These are phyloP conservation scores for Rhagoletis zephyria DNA, from an alignment of 1,140 invertebrate genomes.

Conservation along the genomic window DNA sequence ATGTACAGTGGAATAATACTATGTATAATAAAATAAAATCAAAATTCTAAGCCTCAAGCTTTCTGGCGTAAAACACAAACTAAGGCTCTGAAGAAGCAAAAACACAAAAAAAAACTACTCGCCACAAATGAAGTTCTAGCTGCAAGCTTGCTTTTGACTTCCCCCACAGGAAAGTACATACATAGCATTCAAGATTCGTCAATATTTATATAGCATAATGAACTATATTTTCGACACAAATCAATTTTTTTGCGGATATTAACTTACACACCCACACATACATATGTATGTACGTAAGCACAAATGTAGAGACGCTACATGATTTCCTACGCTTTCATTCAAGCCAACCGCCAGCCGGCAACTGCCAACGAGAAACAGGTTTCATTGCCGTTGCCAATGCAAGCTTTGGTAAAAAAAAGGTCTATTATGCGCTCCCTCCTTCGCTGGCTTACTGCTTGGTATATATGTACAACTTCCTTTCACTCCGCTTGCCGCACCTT, in stretches of 20 bases:
- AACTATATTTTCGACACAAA: not conserved
- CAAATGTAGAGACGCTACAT: not conserved
- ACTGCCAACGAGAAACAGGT: not conserved
- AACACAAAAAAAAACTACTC: not conserved
- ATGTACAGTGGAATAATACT: too few relatives aligned
- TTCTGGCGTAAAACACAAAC: too few relatives aligned
- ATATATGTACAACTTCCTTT: not conserved
- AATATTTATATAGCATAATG: not conserved
- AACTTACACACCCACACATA: not conserved
- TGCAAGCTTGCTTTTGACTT: not conserved
- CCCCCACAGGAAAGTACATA: not conserved
- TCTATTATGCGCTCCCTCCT: not conserved
- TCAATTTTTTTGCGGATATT: not conserved
- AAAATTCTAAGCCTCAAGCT: too few relatives aligned
- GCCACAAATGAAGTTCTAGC: not conserved
- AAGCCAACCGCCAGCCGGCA: slow-evolving; percentile 30
- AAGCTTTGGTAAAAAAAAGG: too few relatives aligned
- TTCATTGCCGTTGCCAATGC: not conserved
- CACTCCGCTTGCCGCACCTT: not conserved
- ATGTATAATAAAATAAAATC: too few relatives aligned
- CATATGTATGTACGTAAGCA: too few relatives aligned
- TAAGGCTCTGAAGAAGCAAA: not conserved
- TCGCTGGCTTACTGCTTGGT: not conserved
- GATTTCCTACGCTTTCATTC: slow-evolving; percentile 35
- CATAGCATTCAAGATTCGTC: not conserved